Conservation (phyloP, 2,888 invertebrate species). For the Amphipyra berbera region DNA sequence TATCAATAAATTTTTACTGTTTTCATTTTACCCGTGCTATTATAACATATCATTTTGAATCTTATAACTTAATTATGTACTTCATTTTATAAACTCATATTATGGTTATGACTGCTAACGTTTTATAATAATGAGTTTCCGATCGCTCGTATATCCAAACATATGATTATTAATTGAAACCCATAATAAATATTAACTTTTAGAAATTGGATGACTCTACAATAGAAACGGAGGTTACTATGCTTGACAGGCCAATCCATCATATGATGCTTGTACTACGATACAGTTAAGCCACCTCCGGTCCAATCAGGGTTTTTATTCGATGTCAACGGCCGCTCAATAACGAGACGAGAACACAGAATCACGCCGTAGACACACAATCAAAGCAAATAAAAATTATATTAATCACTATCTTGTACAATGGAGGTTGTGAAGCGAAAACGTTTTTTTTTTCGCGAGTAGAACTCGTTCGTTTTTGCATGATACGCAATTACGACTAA, state of each 20-base stretch:
- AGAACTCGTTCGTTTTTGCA: conserved; percentile 74
- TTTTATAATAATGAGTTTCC: conserved; percentile 64
- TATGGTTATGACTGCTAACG: conserved; percentile 59
- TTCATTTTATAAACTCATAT: conserved; percentile 23
- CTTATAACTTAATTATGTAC: conserved; percentile 22
- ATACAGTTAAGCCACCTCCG: conserved; percentile 72
- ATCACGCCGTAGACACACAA: conserved; percentile 71
- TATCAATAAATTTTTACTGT: conserved; percentile 16
- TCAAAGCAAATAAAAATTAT: conserved; percentile 83
- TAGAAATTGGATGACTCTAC: conserved; percentile 74
- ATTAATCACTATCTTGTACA: conserved; percentile 78
- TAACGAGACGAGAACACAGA: conserved; percentile 67
- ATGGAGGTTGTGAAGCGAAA: conserved; percentile 71
- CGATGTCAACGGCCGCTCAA: conserved; percentile 79
- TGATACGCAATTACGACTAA: conserved; percentile 82
- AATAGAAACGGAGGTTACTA: conserved; percentile 67
- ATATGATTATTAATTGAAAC: conserved; percentile 74
- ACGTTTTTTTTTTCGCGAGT: conserved; percentile 67
- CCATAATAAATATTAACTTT: conserved; percentile 77
- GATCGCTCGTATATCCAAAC: conserved; percentile 68
- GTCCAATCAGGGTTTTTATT: conserved; percentile 77
- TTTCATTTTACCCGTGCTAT: conserved; percentile 11
- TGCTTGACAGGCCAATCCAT: conserved; percentile 77
- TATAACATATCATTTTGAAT: conserved; percentile 11
- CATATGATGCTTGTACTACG: conserved; percentile 72